Conservation (phyloP, 1,140 invertebrate genomes). For the Meloidogyne chitwoodi region DNA sequence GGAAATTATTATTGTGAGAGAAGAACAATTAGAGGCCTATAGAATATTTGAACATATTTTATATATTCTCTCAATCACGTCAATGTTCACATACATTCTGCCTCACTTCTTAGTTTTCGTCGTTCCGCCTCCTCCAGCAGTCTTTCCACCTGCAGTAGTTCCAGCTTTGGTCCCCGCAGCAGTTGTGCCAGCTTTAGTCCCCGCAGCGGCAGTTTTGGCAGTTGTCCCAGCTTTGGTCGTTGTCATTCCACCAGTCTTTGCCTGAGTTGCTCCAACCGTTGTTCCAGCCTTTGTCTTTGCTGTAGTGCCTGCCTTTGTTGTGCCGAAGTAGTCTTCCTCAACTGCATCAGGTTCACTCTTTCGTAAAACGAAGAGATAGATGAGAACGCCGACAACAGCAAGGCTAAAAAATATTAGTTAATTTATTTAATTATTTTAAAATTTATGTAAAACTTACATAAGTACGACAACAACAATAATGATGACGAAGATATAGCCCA, state of each 20-base stretch:
- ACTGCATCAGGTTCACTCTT: not conserved
- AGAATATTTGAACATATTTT: not conserved
- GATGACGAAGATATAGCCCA: not conserved
- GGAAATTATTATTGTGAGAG: not conserved
- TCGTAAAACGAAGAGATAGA: not conserved
- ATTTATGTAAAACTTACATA: not conserved
- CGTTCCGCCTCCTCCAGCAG: not conserved
- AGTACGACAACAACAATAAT: not conserved
- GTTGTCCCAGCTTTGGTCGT: not conserved
- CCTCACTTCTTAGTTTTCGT: not conserved
- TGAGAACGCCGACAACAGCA: not conserved
- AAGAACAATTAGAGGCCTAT: not conserved
- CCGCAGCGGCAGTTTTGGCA: not conserved
- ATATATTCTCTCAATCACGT: not conserved
- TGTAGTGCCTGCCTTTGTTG: not conserved
- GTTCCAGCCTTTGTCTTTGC: not conserved
- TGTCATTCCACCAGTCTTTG: not conserved
- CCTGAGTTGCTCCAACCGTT: not conserved
- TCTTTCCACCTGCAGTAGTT: not conserved
- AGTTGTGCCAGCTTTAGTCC: not conserved
- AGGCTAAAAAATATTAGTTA: not conserved
- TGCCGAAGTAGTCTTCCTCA: not conserved
- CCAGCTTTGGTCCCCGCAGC: not conserved
- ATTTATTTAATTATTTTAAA: not conserved
- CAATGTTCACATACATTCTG: not conserved